Evolutionary conservation across 1,140 invertebrate species (phyloP), one percentile per base, ranked within the genome.

Genomic region (Radopholus similis): DNA sequence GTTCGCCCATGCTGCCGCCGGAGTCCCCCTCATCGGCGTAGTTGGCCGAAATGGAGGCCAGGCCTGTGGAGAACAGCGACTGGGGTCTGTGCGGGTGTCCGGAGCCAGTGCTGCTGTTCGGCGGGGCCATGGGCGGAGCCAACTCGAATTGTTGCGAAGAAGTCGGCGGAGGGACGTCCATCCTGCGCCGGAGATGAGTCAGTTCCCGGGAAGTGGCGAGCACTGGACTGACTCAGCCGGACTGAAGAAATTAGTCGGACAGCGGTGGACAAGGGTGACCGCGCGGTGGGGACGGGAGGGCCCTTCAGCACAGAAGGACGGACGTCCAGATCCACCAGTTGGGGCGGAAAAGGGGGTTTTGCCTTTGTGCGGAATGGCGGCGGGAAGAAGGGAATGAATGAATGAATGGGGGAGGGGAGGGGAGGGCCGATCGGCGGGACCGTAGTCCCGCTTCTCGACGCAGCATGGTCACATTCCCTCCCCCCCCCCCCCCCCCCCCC

Each of bases 41-140:
- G n/a, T 62, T 62, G 37, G 59, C 38, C 35, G 59, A 21, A 21
- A 49, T 62, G 15, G 59, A 21, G 32, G 40, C 59, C 34, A 62
- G 32, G 34, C 40, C 59, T 2, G 59, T 28, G 32, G 59, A 62
- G 18, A 62, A 11, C 9, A 28, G 40, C 40, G 21, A 49, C 37
- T 4, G 28, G 32, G 38, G 28, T 13, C 34, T 35, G 15, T 5
- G 18, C 18, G 30, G 40, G 28, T 32, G 40, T 4, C 21, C 30
- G 38, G 11, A 1, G 18, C 35, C 32, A n/a, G 6, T 42, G 32
- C 35, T 47, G 49, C 42, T 47, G 11, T 30, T n/a, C 47, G 59
- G 32, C 0, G 59, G 59, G 59, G 40, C 59, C 59, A 62, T 62
- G 37, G 59, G 59, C 59, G 59, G 59, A 42, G 59, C 49, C 21